phyloP scores from a whole-genome alignment of 2,888 invertebrate genomes.

The Spodoptera picta region DNA sequence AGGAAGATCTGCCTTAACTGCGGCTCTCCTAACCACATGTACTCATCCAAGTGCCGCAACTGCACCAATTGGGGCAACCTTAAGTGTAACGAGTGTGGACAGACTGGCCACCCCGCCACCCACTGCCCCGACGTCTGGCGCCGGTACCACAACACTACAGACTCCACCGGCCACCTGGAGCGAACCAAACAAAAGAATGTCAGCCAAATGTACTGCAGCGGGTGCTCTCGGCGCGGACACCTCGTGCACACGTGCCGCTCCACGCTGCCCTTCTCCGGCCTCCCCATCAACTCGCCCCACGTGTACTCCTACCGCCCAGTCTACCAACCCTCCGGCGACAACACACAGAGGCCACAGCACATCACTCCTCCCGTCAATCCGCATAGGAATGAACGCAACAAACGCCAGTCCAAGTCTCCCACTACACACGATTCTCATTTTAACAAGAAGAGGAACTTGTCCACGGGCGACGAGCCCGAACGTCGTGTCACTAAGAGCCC shows the following conservation, averaged over 20 bases:
- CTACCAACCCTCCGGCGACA: constrained; percentile 45
- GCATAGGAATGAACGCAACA: constrained; percentile 58
- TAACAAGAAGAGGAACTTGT: constrained; percentile 72
- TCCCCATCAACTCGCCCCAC: constrained; percentile 79
- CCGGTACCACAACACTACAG: constrained; percentile 91
- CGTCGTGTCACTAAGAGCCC: constrained; percentile 58
- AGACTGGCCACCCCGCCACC: constrained; percentile 89
- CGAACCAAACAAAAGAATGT: constrained; percentile 73
- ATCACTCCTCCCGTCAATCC: constrained; percentile 39
- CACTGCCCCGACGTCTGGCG: constrained; percentile 93
- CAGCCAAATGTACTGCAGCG: constrained; percentile 85
- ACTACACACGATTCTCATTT: constrained; percentile 70
- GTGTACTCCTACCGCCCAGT: constrained; percentile 75
- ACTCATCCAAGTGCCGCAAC: constrained; percentile 89
- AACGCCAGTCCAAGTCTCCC: constrained; percentile 81
- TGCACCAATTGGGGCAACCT: constrained; percentile 86
- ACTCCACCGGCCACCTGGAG: constrained; percentile 75
- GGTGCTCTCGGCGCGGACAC: constrained; percentile 88
- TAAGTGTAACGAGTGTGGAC: constrained; percentile 89
- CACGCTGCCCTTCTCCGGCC: constrained; percentile 77
- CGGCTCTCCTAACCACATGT: constrained; percentile 89
- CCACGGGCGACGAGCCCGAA: constrained; percentile 59
- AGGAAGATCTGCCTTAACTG: constrained; percentile 92
- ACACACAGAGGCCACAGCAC: constrained; percentile 44
- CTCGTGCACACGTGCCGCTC: constrained; percentile 78